phyloP scores from a whole-genome alignment of 1,140 invertebrate genomes.

The Babylonia areolata region DNA sequence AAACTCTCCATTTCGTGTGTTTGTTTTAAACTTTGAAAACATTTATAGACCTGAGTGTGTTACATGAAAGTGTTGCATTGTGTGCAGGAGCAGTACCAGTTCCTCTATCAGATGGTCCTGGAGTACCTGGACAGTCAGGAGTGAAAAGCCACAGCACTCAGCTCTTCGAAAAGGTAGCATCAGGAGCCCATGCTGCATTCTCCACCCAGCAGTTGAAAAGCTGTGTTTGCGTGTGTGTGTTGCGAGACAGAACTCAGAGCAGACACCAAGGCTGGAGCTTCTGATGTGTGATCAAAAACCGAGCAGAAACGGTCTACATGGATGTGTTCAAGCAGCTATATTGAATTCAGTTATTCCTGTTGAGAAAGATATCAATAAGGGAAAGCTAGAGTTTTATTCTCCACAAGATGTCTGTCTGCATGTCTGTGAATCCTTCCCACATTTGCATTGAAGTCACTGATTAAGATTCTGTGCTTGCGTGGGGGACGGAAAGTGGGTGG shows the following conservation, averaged over 20 bases:
- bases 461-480: background rate
- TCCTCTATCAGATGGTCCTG: constrained; percentile 69
- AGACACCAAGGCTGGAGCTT: too few relatives aligned
- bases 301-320: too few relatives aligned
- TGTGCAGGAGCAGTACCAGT: constrained; percentile 72
- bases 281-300: too few relatives aligned
- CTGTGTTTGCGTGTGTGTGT: background rate
- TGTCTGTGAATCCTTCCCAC: background rate
- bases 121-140: constrained; percentile 62
- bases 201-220: background rate
- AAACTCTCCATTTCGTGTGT: too few relatives aligned
- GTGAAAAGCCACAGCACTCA: background rate
- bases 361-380: too few relatives aligned
- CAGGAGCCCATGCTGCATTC: background rate
- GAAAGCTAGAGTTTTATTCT: too few relatives aligned
- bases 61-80: background rate
- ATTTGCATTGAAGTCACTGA: background rate
- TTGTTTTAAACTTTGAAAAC: too few relatives aligned
- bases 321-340: too few relatives aligned
- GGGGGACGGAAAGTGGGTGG: background rate
- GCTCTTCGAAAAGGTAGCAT: constrained; percentile 1
- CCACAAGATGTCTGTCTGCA: too few relatives aligned
- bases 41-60: too few relatives aligned
- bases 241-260: too few relatives aligned
- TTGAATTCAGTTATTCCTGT: too few relatives aligned